A percentile compares a stretch with the other conserved stretches of the same genome.
Conservation (phyloP, 2,797 vertebrate species). For the Orientallactaga sibirica region DNA sequence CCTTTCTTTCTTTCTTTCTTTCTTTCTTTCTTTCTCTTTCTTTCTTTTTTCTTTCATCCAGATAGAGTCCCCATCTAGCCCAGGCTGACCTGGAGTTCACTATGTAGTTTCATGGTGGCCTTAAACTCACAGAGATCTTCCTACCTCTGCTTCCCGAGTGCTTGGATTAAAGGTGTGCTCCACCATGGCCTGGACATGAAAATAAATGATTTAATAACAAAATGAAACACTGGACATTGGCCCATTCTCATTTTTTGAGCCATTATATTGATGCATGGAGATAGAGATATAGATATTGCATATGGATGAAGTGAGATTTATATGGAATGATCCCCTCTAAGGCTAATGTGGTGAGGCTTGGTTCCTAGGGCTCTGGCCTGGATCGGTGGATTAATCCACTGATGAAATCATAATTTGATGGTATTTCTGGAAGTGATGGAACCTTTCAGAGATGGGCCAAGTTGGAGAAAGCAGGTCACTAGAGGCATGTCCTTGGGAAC, state of each 20-base stretch:
- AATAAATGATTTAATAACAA: slow-evolving; percentile 26
- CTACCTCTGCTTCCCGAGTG: too few relatives aligned
- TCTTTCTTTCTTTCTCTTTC: too few relatives aligned
- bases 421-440: not conserved
- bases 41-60: too few relatives aligned
- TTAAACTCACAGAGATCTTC: too few relatives aligned
- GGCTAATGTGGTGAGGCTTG: not conserved
- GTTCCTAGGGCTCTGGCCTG: not conserved
- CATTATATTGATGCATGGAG: not conserved
- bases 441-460: not conserved
- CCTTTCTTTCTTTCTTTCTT: too few relatives aligned
- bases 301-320: not conserved
- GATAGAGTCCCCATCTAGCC: too few relatives aligned
- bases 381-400: not conserved
- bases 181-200: not conserved
- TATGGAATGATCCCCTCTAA: not conserved
- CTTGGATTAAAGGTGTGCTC: too few relatives aligned
- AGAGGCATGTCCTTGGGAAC: not conserved
- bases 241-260: not conserved
- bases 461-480: not conserved
- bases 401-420: not conserved
- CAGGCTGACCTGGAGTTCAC: too few relatives aligned
- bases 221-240: not conserved
- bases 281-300: not conserved
- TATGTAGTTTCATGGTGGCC: too few relatives aligned